Base-by-base conservation (phyloP, 2,888 invertebrate genomes). In the Drosophila nr. medialis region DNA sequence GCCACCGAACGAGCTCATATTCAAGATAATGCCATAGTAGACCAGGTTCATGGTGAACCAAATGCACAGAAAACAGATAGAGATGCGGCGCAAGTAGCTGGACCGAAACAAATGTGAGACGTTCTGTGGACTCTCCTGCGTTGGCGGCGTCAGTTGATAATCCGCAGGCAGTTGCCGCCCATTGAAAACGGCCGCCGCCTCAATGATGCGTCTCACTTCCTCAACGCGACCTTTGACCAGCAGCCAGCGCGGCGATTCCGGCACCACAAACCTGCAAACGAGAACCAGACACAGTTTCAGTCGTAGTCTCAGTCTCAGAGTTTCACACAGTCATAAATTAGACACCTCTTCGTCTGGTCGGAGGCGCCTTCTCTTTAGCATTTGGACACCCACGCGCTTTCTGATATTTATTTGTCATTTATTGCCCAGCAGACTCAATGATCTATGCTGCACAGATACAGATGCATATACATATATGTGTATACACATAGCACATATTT, bases 221-320 rank as follows among this genome's bases (percentile, higher is more conserved):
- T 95, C 94, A n/a, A 95, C 95, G 75, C 95, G 94, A 30, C 96
- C 96, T 94, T 96, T 95, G 45, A 95, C 95, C 59, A 96, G 92
- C 38, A 96, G 92, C 96, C 96, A 96, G 89, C 96, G 94, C 1
- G 96, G 96, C 2, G 96, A 96, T 94, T 96, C 96, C n/a, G 96
- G 96, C 64, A 96, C 93, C 40, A 96, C 93, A 93, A 95, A 96
- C 95, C 96, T 96, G 91, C 64, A 54, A 55, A 53, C 24, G 56
- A 75, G 38, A 54, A 54, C 1, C 62, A 64, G 34, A 56, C 66
- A 77, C 24, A 60, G 55, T 65, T 40, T 32, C 27, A 74, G 42
- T 49, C 69, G 40, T 27, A 42, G 42, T 42, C 21, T 36, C 36
- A 45, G 63, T 55, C 36, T 27, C 51, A 32, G 60, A 24, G 8